phyloP scores from a whole-genome alignment of 1,140 invertebrate genomes.

The Spodoptera frugiperda region DNA sequence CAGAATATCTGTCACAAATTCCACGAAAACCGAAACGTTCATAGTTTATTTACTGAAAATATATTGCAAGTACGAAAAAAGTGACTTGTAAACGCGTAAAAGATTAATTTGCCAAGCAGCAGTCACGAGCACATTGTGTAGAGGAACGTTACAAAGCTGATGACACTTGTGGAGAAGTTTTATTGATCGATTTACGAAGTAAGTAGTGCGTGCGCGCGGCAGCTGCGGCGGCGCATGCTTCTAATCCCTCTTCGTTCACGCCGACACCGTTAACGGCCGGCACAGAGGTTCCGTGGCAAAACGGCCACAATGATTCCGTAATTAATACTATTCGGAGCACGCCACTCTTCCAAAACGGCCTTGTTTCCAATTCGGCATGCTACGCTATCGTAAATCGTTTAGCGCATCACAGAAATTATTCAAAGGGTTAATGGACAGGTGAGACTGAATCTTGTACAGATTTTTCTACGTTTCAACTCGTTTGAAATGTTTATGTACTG shows the following conservation, averaged over 20 bases:
- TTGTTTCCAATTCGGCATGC: slow-evolving; percentile 79
- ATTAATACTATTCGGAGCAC: slow-evolving; percentile 75
- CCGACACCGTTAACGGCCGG: slow-evolving; percentile 65
- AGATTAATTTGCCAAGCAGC: slow-evolving; percentile 42
- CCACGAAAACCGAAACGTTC: not conserved
- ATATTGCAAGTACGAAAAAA: not conserved
- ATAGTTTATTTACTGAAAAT: not conserved
- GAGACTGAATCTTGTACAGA: slow-evolving; percentile 70
- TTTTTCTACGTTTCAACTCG: slow-evolving; percentile 40
- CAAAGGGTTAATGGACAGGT: slow-evolving; percentile 70
- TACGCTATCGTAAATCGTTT: slow-evolving; percentile 79
- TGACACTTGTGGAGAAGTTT: slow-evolving; percentile 47
- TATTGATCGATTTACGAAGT: slow-evolving; percentile 46
- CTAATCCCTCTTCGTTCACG: slow-evolving; percentile 61
- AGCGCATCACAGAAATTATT: slow-evolving; percentile 68
- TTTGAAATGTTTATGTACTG: slow-evolving; percentile 13
- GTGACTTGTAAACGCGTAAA: slow-evolving; percentile 31
- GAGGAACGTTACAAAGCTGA: slow-evolving; percentile 20
- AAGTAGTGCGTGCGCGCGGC: slow-evolving; percentile 52
- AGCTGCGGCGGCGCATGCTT: slow-evolving; percentile 65
- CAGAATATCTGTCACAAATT: not conserved
- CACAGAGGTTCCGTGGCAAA: slow-evolving; percentile 64
- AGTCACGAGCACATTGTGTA: slow-evolving; percentile 43
- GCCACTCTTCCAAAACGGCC: slow-evolving; percentile 71
- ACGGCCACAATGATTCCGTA: slow-evolving; percentile 68